Percentiles rank a stretch among this genome's conserved stretches.
These are phyloP conservation scores for Heteractis magnifica DNA, from an alignment of 92 coral and sea anemone species.

Conservation along the genomic window DNA sequence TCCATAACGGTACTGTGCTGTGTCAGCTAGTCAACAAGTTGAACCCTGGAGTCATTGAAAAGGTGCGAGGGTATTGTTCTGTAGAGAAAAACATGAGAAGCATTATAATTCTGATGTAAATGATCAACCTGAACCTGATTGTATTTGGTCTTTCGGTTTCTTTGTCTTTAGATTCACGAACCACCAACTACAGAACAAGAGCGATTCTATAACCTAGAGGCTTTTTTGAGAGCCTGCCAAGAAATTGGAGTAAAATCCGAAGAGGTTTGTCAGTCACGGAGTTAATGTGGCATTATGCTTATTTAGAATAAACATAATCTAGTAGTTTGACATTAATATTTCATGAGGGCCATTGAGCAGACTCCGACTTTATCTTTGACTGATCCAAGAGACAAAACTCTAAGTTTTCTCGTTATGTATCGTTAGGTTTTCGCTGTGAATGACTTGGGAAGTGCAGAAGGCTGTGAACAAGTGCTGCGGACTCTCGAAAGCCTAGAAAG, in stretches of 20 bases:
- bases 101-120: conserved; percentile 60
- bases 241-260: conserved; percentile 66
- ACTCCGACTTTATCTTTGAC: conserved; percentile 30
- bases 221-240: conserved; percentile 76
- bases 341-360: conserved; percentile 76
- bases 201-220: conserved; percentile 49
- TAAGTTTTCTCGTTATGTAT: conserved; percentile 47
- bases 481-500: conserved; percentile 76
- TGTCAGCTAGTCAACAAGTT: conserved; percentile 70
- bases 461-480: conserved; percentile 52
- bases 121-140: conserved; percentile 36
- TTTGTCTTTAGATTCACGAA: conserved; percentile 57
- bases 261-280: conserved; percentile 71
- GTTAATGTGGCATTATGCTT: conserved; percentile 45
- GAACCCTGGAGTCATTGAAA: conserved; percentile 67
- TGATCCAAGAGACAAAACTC: conserved; percentile 18
- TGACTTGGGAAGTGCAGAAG: conserved; percentile 75
- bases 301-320: conserved; percentile 54
- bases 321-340: conserved; percentile 64
- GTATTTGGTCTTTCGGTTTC: conserved; percentile 50
- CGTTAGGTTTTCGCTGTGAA: conserved; percentile 58
- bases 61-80: conserved; percentile 56
- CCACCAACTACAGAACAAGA: conserved; percentile 62
- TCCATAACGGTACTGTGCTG: conserved; percentile 64
- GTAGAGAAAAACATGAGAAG: conserved; percentile 19